Evolutionary conservation across 2,113 vertebrate species (phyloP).

Genomic region (Dasyornis broadbenti): DNA sequence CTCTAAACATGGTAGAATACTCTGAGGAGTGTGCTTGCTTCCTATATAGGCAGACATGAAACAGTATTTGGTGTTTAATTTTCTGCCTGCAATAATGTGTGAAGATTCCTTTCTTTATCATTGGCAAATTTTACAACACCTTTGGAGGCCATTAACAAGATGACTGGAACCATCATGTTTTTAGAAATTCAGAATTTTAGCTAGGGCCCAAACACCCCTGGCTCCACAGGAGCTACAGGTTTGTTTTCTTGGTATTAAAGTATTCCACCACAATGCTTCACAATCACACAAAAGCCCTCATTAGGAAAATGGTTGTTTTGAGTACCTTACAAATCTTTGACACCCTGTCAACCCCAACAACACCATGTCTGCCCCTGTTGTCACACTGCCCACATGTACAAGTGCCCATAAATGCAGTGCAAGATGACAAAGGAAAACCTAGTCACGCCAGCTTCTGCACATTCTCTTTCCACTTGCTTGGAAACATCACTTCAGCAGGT

Average conservation of each 20-base stretch:
- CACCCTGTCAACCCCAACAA: background rate
- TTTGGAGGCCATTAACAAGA: background rate
- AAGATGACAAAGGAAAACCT: background rate
- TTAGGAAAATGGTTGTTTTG: background rate
- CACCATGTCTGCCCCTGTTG: background rate
- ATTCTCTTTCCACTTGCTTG: background rate
- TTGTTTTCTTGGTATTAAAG: background rate
- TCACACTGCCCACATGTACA: background rate
- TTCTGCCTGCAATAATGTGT: background rate
- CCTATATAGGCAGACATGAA: background rate
- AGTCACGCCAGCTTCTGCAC: background rate
- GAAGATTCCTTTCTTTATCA: background rate
- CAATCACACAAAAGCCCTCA: background rate
- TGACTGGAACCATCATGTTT: rapidly evolving
- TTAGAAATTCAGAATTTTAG: background rate
- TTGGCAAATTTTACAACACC: background rate
- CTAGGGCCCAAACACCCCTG: background rate
- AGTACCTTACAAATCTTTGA: background rate
- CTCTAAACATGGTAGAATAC: background rate
- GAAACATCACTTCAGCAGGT: background rate
- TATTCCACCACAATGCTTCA: background rate
- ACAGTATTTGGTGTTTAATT: background rate
- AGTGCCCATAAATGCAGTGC: background rate
- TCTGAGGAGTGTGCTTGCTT: background rate
- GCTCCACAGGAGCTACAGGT: background rate